These are phyloP conservation scores for Napeogenes inachia DNA, from an alignment of 2,888 invertebrate genomes.

Conservation along the genomic window DNA sequence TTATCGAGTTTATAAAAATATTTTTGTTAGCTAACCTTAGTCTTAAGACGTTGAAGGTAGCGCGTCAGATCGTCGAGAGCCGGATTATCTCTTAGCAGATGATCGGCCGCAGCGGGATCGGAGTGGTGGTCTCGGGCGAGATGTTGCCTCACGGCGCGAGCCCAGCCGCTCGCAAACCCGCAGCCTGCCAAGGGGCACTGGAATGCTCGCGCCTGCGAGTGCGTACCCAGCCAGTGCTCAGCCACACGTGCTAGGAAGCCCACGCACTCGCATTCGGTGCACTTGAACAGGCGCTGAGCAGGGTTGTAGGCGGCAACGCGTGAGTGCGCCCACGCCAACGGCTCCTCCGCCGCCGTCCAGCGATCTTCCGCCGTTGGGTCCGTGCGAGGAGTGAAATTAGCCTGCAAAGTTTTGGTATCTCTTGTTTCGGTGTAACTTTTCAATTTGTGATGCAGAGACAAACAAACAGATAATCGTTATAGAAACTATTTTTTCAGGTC, in stretches of 20 bases:
- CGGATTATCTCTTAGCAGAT: slow-evolving; percentile 83
- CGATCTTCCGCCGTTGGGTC: slow-evolving; percentile 73
- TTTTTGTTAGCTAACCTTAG: slow-evolving; percentile 60
- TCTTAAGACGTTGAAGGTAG: slow-evolving; percentile 82
- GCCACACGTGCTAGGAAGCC: slow-evolving; percentile 85
- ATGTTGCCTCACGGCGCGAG: slow-evolving; percentile 84
- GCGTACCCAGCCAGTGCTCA: slow-evolving; percentile 86
- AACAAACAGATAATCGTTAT: not conserved
- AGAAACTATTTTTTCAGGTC: not conserved
- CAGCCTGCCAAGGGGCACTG: slow-evolving; percentile 82
- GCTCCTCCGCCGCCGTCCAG: slow-evolving; percentile 85
- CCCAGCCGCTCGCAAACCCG: slow-evolving; percentile 86
- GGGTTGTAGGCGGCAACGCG: slow-evolving; percentile 89
- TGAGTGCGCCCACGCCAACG: slow-evolving; percentile 85
- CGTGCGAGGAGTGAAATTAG: slow-evolving; percentile 75
- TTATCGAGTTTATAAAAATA: slow-evolving; percentile 10
- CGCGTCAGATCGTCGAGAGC: slow-evolving; percentile 85
- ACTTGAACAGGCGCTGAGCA: slow-evolving; percentile 84
- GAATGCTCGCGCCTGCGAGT: slow-evolving; percentile 82
- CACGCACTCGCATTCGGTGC: slow-evolving; percentile 86
- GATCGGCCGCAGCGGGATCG: slow-evolving; percentile 79
- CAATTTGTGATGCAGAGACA: too few species aligned
- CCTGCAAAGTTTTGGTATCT: slow-evolving; percentile 39
- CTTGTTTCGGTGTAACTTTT: too few species aligned
- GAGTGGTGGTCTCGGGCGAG: slow-evolving; percentile 84